Evolutionary conservation across 2,888 invertebrate species (phyloP), one percentile per base, ranked within the genome.

Genomic region (Biston betularia): DNA sequence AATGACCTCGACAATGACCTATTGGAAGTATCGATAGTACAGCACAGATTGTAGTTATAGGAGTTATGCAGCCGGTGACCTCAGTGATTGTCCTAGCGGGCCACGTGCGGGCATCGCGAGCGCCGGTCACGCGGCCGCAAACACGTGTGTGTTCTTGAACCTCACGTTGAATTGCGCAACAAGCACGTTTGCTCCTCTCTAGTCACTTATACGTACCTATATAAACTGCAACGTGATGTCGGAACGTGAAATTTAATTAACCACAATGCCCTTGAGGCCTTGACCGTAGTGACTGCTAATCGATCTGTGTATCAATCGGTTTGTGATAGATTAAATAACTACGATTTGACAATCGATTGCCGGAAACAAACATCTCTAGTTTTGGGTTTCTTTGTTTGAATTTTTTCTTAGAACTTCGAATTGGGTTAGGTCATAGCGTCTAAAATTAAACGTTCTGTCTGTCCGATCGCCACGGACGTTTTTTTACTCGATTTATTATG

Each of bases 91-190:
- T 82, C 84, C 82, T 73, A 65, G 58, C 76, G 77, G 69, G 66
- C 73, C 89, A 87, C 89, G 89, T 89, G 88, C 77, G 70, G 55
- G n/a, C 62, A 70, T 71, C 72, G 77, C 75, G 77, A 69, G 63
- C 52, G 66, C 65, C 77, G 82, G 84, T 92, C 93, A 92, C 92
- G 92, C 85, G 92, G 90, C 87, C 63, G 34, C 46, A 67, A 74
- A 80, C 92, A 92, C 92, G 93, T 92, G 91, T 80, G 79, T 77
- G 82, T 69, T 83, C 89, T 88, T 89, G 90, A 89, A 89, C 90
- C 89, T 89, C 92, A 92, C 93, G 92, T 92, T 92, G 88, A 70
- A 79, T 92, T 91, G 86, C 91, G 90, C 86, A 92, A 92, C 87
- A 72, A 82, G 78, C 89, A 88, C 89, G 88, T 85, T 89, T 79